Evolutionary conservation across 2,797 vertebrate species (phyloP).

Genomic region (Peromyscus aztecus): DNA sequence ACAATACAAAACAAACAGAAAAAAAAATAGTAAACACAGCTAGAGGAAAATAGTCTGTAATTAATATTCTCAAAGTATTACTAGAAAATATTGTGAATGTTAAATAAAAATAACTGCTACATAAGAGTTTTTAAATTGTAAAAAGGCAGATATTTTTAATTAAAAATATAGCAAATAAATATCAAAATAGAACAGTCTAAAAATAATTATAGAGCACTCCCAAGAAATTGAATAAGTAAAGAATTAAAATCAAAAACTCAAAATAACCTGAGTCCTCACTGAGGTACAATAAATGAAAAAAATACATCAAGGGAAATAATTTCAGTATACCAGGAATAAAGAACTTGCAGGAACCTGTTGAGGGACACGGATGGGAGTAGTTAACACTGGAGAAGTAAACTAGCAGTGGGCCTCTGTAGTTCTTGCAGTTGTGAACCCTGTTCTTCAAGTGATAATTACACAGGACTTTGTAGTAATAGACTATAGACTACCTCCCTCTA

Average conservation of each 20-base stretch:
- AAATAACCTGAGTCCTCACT: background rate
- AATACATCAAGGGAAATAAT: background rate
- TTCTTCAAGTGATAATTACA: background rate
- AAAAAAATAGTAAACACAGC: background rate
- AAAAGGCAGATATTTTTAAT: conserved; percentile 14
- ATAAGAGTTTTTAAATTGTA: background rate
- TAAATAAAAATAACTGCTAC: background rate
- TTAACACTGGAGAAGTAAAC: background rate
- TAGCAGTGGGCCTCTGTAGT: background rate
- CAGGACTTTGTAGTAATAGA: background rate
- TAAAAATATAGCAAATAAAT: background rate
- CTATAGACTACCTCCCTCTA: background rate
- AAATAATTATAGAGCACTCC: background rate
- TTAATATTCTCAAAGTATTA: background rate
- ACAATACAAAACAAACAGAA: conserved; percentile 1
- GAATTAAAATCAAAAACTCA: background rate
- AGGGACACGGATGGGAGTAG: background rate
- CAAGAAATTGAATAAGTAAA: background rate
- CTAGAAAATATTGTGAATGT: background rate
- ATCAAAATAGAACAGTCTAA: background rate
- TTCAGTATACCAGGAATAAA: background rate
- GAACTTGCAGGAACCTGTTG: background rate
- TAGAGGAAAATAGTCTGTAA: background rate
- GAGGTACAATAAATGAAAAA: background rate
- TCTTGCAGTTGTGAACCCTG: background rate